A percentile compares a stretch with the other conserved stretches of the same genome.
These are phyloP conservation scores for Onychomys arenicola DNA, from an alignment of 2,797 vertebrate species.

Conservation along the genomic window DNA sequence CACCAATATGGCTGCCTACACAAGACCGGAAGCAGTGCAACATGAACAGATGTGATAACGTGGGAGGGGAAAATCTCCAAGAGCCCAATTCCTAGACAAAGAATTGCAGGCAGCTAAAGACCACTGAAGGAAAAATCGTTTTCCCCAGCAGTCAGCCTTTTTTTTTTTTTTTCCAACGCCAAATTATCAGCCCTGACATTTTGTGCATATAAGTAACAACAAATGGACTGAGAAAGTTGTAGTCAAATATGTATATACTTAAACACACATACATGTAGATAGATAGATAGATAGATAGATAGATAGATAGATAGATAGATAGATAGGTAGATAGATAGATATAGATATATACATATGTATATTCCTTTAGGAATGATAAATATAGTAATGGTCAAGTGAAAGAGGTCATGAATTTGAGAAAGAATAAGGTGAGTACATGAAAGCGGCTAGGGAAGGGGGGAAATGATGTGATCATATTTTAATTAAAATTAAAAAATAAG, in stretches of 20 bases:
- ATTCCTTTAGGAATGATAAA: neutral
- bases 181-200: neutral
- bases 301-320: too few relatives aligned
- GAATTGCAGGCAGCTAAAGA: neutral
- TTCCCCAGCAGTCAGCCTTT: neutral
- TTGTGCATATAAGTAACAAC: neutral
- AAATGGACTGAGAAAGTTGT: neutral
- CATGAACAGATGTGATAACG: neutral
- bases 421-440: neutral
- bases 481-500: neutral
- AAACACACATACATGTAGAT: neutral
- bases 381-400: neutral
- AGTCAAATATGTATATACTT: neutral
- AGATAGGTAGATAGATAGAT: too few relatives aligned
- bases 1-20: neutral
- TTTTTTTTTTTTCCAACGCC: too few relatives aligned
- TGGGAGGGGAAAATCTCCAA: neutral
- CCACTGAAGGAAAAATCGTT: neutral
- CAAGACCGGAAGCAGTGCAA: neutral
- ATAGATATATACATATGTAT: neutral
- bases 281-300: too few relatives aligned
- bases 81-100: neutral
- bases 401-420: neutral
- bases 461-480: neutral
- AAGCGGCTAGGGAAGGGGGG: neutral